phyloP scores from a whole-genome alignment of 2,888 invertebrate species.

The Chaetogeoica ovagalla region DNA sequence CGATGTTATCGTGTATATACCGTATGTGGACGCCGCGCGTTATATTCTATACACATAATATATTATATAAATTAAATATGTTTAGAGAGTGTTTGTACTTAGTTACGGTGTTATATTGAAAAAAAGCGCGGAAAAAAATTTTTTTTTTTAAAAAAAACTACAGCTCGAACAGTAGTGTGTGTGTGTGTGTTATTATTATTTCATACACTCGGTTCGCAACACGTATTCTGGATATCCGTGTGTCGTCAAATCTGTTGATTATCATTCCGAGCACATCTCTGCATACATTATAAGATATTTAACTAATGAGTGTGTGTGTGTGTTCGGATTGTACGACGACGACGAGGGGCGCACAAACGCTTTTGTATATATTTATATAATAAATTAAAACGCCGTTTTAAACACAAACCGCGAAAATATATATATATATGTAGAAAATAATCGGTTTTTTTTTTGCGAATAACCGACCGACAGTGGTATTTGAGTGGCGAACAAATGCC shows the following conservation, averaged over 20 bases:
- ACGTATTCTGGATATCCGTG: slow-evolving; percentile 47
- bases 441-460: too few relatives aligned
- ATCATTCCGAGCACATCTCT: slow-evolving; percentile 55
- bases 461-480: too few relatives aligned
- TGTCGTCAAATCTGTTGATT: slow-evolving; percentile 54
- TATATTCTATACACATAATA: not conserved
- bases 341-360: too few relatives aligned
- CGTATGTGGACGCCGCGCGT: not conserved
- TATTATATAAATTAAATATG: too few relatives aligned
- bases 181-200: slow-evolving; percentile 39
- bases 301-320: too few relatives aligned
- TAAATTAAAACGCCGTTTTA: too few relatives aligned
- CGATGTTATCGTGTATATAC: slow-evolving; percentile 9
- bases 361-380: too few relatives aligned
- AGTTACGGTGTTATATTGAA: slow-evolving; percentile 20
- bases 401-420: too few relatives aligned
- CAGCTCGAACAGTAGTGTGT: not conserved
- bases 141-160: too few relatives aligned
- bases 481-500: too few relatives aligned
- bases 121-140: not conserved
- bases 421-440: too few relatives aligned
- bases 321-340: too few relatives aligned
- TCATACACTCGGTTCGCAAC: slow-evolving; percentile 39
- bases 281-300: slow-evolving; percentile 53
- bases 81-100: slow-evolving; percentile 1